A percentile compares a stretch with the other conserved stretches of the same genome.
These are phyloP conservation scores for Gadus macrocephalus DNA, from an alignment of 2,113 vertebrate genomes.

Conservation along the genomic window DNA sequence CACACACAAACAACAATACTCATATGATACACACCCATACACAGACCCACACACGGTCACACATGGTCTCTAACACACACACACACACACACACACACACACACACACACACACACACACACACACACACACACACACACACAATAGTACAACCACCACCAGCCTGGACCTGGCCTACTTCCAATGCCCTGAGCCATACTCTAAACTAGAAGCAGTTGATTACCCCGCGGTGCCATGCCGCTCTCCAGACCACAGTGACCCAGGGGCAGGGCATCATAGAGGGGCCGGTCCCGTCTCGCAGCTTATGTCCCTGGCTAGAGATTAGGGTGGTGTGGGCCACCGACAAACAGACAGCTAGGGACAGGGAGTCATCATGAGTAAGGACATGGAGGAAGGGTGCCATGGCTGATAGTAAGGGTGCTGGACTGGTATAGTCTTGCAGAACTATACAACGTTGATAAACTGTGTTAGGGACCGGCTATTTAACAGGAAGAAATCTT, in stretches of 20 bases:
- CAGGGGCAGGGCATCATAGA: conserved; percentile 50
- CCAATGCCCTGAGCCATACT: conserved; percentile 30
- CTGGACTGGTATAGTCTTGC: too few species aligned
- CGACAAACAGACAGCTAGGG: conserved; percentile 18
- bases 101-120: too few species aligned
- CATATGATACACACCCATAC: not conserved
- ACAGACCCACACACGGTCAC: not conserved
- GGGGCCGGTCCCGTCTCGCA: conserved; percentile 29
- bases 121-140: too few species aligned
- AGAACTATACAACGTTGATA: too few species aligned
- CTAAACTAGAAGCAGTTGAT: conserved; percentile 49
- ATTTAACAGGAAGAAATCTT: too few species aligned
- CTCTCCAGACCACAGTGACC: conserved; percentile 58
- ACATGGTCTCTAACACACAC: too few species aligned
- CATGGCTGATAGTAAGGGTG: too few species aligned
- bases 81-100: too few species aligned
- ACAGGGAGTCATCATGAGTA: too few species aligned
- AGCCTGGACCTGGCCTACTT: conserved; percentile 23
- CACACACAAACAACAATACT: too few species aligned
- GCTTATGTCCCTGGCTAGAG: conserved; percentile 43
- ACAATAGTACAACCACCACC: not conserved
- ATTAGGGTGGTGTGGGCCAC: conserved; percentile 52
- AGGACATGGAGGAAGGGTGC: not conserved
- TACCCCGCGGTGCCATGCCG: conserved; percentile 42
- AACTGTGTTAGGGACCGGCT: too few species aligned